phyloP scores from a whole-genome alignment of 2,888 invertebrate species.

The Linhomoeus sp. region DNA sequence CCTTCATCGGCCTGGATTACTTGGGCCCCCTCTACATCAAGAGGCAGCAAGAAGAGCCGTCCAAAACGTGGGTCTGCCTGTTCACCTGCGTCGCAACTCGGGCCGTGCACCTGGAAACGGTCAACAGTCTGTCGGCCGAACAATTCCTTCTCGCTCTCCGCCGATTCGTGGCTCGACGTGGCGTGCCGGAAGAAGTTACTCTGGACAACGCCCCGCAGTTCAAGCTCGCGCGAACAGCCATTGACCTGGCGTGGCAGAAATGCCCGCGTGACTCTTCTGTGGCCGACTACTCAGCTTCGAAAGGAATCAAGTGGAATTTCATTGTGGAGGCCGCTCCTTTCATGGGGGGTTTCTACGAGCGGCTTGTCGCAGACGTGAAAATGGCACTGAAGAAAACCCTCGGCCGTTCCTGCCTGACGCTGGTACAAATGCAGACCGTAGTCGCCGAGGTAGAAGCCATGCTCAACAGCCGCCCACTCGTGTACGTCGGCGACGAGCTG shows the following conservation, averaged over 20 bases:
- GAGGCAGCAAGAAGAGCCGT: constrained; percentile 15
- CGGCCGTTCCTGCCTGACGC: not conserved
- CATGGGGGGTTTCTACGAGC: constrained; percentile 31
- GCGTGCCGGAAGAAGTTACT: constrained; percentile 13
- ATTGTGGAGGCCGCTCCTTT: constrained; percentile 28
- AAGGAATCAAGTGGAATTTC: constrained; percentile 17
- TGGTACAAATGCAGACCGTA: not conserved
- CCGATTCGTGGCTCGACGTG: constrained; percentile 20
- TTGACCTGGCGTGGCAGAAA: not conserved
- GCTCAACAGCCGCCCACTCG: not conserved
- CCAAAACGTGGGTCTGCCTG: constrained; percentile 18
- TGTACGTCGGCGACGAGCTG: not conserved
- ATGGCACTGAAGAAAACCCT: not conserved
- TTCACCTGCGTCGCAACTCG: constrained; percentile 28
- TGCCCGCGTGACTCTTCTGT: not conserved
- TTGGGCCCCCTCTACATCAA: constrained; percentile 8
- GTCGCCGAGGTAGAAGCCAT: not conserved
- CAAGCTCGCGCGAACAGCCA: not conserved
- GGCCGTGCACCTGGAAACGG: constrained; percentile 25
- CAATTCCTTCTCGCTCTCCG: constrained; percentile 19
- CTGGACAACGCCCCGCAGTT: constrained; percentile 30
- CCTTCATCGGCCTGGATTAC: not conserved
- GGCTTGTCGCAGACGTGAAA: constrained; percentile 26
- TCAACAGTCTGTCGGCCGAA: constrained; percentile 15
- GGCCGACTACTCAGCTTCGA: not conserved